These are phyloP conservation scores for Acleris cristana DNA, from an alignment of 2,888 invertebrate species.

Conservation along the genomic window DNA sequence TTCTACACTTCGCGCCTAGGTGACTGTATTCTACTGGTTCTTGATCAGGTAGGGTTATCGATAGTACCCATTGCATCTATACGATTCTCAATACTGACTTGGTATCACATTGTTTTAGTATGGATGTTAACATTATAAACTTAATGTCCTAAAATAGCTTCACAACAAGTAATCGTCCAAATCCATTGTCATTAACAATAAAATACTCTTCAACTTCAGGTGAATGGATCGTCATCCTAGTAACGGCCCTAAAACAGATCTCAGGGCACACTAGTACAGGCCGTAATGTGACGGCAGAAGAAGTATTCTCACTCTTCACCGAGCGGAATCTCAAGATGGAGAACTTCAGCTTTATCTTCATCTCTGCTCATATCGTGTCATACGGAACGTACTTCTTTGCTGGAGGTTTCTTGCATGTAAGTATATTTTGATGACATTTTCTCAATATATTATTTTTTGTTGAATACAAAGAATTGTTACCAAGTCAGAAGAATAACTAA, in stretches of 20 bases:
- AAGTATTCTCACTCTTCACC: constrained; percentile 71
- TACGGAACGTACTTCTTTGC: constrained; percentile 85
- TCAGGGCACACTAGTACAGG: constrained; percentile 67
- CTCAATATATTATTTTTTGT: too few relatives aligned
- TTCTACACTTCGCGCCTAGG: too few relatives aligned
- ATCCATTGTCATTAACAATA: too few relatives aligned
- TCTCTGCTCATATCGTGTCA: constrained; percentile 80
- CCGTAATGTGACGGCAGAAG: constrained; percentile 62
- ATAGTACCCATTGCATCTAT: too few relatives aligned
- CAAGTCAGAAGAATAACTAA: too few relatives aligned
- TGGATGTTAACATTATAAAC: too few relatives aligned
- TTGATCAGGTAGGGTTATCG: too few relatives aligned
- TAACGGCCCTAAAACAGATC: constrained; percentile 85
- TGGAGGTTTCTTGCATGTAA: constrained; percentile 88
- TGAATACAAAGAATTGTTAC: too few relatives aligned
- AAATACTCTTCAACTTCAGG: constrained; percentile 69
- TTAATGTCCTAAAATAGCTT: background rate
- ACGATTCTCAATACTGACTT: too few relatives aligned
- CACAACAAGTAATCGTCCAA: background rate
- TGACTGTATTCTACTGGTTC: too few relatives aligned
- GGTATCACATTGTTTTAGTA: too few relatives aligned
- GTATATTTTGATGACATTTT: constrained; percentile 46
- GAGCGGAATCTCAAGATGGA: constrained; percentile 81
- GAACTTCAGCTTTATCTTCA: constrained; percentile 74
- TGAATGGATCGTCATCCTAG: constrained; percentile 87